A percentile compares a stretch with the other conserved stretches of the same genome.
These are phyloP conservation scores for Scrobipalpa costella DNA, from an alignment of 2,888 invertebrate genomes.

Conservation along the genomic window DNA sequence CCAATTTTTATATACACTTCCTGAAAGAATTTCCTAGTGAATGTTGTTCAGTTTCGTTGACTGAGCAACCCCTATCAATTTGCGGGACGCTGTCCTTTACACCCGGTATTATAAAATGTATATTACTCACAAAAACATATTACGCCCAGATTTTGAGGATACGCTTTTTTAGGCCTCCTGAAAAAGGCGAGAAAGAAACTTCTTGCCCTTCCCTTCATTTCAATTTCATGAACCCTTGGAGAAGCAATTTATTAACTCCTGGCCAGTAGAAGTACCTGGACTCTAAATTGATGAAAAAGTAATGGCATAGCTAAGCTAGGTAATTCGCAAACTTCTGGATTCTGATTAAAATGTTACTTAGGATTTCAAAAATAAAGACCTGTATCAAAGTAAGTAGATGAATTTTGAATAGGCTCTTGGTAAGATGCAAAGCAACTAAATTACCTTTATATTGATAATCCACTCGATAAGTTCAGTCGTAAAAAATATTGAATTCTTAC, in stretches of 20 bases:
- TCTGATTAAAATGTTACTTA: slow-evolving; percentile 22
- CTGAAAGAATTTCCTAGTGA: no score
- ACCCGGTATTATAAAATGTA: no score
- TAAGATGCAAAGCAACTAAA: no score
- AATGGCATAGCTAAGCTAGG: slow-evolving; percentile 21
- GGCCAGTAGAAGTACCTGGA: slow-evolving; percentile 21
- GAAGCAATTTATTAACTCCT: slow-evolving; percentile 25
- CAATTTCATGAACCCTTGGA: slow-evolving; percentile 41
- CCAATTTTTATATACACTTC: no score
- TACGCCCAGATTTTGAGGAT: neutral
- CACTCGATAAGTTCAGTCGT: no score
- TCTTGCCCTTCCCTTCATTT: slow-evolving; percentile 34
- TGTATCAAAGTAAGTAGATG: neutral
- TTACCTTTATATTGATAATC: no score
- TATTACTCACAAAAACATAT: no score
- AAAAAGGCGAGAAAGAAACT: neutral
- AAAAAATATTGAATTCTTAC: no score
- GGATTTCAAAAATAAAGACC: slow-evolving; percentile 19
- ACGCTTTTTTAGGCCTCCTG: neutral
- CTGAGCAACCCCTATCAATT: no score
- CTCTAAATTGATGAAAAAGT: slow-evolving; percentile 30
- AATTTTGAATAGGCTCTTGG: neutral
- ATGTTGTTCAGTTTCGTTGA: no score
- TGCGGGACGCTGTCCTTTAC: no score
- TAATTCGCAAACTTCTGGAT: slow-evolving; percentile 25